A percentile compares a stretch with the other conserved stretches of the same genome.
phyloP scores from a whole-genome alignment of 2,797 vertebrate species.

The Chaenodraco wilsoni region DNA sequence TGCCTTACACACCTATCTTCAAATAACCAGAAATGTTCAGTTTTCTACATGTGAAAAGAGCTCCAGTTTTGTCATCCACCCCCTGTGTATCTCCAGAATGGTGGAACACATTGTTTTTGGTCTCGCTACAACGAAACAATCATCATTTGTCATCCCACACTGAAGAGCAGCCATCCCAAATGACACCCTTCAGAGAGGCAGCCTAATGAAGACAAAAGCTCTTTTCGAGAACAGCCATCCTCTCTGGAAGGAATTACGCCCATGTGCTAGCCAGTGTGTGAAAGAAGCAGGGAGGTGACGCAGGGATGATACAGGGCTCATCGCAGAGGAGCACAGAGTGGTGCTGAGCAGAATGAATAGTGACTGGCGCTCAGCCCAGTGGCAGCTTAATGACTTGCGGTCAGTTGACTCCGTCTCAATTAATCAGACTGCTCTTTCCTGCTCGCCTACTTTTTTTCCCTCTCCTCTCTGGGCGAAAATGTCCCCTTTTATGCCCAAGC shows the following conservation, averaged over 20 bases:
- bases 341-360: conserved; percentile 76
- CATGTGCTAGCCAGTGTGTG: conserved; percentile 60
- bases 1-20: conserved; percentile 9
- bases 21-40: conserved; percentile 1
- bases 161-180: conserved; percentile 51
- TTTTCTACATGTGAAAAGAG: conserved; percentile 23
- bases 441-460: conserved; percentile 31
- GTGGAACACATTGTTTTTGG: conserved; percentile 35
- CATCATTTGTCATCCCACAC: conserved; percentile 60
- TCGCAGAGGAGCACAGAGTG: conserved; percentile 49
- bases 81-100: conserved; percentile 14
- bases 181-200: conserved; percentile 51
- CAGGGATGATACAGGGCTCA: conserved; percentile 69
- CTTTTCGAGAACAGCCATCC: conserved; percentile 48
- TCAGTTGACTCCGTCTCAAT: conserved; percentile 84
- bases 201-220: conserved; percentile 73
- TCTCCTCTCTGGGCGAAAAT: conserved; percentile 52
- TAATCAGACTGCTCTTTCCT: conserved; percentile 80
- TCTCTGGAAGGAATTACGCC: conserved; percentile 65
- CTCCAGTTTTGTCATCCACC: conserved; percentile 29
- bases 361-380: conserved; percentile 79
- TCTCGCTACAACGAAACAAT: conserved; percentile 44
- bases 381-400: conserved; percentile 83
- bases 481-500: conserved; percentile 47
- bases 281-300: conserved; percentile 59